These are phyloP conservation scores for Champsocephalus esox DNA, from an alignment of 2,797 vertebrate genomes.

Conservation along the genomic window DNA sequence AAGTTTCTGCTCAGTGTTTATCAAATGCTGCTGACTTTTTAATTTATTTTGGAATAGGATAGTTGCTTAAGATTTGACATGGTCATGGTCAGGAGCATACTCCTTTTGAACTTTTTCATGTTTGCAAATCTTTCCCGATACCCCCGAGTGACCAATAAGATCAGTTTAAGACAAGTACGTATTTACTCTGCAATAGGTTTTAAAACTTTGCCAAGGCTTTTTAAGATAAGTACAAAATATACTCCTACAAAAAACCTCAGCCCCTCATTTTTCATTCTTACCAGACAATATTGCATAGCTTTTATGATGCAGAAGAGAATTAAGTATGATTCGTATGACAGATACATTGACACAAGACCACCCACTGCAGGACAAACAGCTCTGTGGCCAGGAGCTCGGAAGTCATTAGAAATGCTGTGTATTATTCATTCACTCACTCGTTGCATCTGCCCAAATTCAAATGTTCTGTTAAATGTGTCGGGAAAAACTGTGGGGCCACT, in stretches of 20 bases:
- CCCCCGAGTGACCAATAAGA: not conserved
- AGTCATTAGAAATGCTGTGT: conserved; percentile 72
- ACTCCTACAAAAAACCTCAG: conserved; percentile 5
- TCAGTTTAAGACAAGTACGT: not conserved
- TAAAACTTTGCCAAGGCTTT: conserved; percentile 8
- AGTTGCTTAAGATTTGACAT: not conserved
- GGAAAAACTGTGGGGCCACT: conserved; percentile 39
- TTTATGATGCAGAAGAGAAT: conserved; percentile 44
- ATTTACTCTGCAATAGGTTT: not conserved
- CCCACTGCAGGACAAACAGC: conserved; percentile 62
- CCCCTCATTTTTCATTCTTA: conserved; percentile 22
- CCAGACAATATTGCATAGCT: conserved; percentile 45
- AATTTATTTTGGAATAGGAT: not conserved
- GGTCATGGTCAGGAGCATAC: not conserved
- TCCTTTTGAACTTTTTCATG: not conserved
- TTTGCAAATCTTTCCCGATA: too few relatives aligned
- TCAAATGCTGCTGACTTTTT: not conserved
- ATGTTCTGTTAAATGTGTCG: conserved; percentile 43
- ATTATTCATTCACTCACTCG: conserved; percentile 72
- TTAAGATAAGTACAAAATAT: not conserved
- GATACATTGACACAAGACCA: conserved; percentile 49
- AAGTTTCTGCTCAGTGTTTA: not conserved
- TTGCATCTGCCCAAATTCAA: conserved; percentile 59
- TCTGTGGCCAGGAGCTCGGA: conserved; percentile 51
- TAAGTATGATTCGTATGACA: conserved; percentile 41